Evolutionary conservation across 2,888 invertebrate species (phyloP), one percentile per base, ranked within the genome.

Genomic region (Venusia cambrica): DNA sequence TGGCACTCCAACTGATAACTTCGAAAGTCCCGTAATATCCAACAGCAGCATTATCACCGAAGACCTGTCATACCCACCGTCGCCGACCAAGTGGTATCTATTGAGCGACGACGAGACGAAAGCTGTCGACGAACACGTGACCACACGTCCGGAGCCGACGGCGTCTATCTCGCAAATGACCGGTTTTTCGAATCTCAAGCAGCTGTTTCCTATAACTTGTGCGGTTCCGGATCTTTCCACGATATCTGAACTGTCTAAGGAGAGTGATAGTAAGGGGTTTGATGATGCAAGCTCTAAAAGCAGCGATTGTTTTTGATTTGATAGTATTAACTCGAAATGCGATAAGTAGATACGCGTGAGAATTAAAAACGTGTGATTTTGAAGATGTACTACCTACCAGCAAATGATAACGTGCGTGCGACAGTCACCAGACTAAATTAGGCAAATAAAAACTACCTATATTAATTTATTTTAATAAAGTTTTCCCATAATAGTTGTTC

Each of bases 191-290:
- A 75, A 72, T 46, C 62, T 87, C 2, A 63, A 71, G 20, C 65
- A 79, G 18, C 43, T 87, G 15, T 87, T 85, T 24, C 80, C 83
- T 1, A 40, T 79, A 3, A 48, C 73, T 0, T 83, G 74, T 34
- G 70, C 84, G 1, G 57, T 87, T 1, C 87, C 87, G 0, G 53
- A 87, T 45, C 53, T 87, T 1, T 85, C 85, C 0, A 79, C 83
- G 1, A 80, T 87, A 2, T 71, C 85, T 1, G 87, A 87, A 62
- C 53, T 53, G 27, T 84, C 84, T 0, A 72, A 60, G 40, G 81
- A 79, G 35, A 67, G 58, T 45, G 62, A 62, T 21, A 58, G 52
- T 19, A 70, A 62, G 34, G 57, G 47, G 5, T 30, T 55, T 3
- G 55, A 57, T 11, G 58, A 55, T 14, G 48, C 41, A 5, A 51